Percentiles rank a stretch among this genome's conserved stretches.
phyloP scores from a whole-genome alignment of 2,888 invertebrate species.

The Nomada lathburiana region DNA sequence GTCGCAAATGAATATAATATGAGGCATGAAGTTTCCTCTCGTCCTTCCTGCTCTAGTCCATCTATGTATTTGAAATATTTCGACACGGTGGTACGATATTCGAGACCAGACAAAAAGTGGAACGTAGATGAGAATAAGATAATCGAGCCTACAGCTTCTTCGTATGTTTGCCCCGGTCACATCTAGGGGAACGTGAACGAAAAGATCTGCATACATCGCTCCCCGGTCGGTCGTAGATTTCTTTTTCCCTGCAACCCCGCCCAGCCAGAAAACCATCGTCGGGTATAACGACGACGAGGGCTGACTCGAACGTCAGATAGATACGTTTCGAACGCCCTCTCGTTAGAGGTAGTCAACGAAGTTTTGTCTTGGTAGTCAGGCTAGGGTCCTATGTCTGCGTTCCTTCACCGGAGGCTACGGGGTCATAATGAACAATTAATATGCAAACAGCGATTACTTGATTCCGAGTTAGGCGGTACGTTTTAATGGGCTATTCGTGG shows the following conservation, averaged over 20 bases:
- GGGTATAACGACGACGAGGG: conserved; percentile 47
- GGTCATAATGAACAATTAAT: conserved; percentile 82
- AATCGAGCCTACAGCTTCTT: conserved; percentile 46
- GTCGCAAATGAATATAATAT: conserved; percentile 69
- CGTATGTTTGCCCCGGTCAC: conserved; percentile 9
- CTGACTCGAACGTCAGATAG: conserved; percentile 43
- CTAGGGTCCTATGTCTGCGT: conserved; percentile 47
- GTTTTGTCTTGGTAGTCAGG: conserved; percentile 62
- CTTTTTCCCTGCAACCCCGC: background rate
- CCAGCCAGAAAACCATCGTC: conserved; percentile 23
- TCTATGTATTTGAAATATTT: background rate
- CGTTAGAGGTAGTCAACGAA: conserved; percentile 54
- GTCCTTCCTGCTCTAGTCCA: conserved; percentile 1
- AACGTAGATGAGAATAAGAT: conserved; percentile 24
- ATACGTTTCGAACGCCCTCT: conserved; percentile 35
- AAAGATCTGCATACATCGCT: conserved; percentile 71
- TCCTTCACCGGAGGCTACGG: conserved; percentile 55
- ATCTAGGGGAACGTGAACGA: conserved; percentile 48
- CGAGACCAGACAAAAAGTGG: conserved; percentile 26
- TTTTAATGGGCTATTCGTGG: conserved; percentile 77
- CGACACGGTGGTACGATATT: background rate
- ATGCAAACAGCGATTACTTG: conserved; percentile 83
- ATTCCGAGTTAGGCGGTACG: conserved; percentile 79
- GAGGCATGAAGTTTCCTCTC: conserved; percentile 42
- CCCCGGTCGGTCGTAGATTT: conserved; percentile 62